Conservation (phyloP, 2,113 vertebrate genomes). For the Monarcha castaneiventris region DNA sequence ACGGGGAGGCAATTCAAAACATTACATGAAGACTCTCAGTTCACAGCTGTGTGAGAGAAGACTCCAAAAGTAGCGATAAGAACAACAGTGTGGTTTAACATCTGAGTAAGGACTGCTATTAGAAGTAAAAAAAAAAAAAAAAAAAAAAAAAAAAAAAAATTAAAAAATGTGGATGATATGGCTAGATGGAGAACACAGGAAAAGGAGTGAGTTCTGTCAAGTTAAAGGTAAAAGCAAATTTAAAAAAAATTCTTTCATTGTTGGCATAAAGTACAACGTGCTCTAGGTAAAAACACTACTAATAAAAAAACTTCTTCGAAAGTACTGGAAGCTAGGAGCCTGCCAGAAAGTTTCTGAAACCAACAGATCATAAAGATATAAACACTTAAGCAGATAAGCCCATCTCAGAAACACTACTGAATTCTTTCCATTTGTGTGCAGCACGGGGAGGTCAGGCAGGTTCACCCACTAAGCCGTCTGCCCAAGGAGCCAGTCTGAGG, state of each 20-base stretch:
- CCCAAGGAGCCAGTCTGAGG: not conserved
- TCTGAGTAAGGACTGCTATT: not conserved
- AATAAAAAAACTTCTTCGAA: not conserved
- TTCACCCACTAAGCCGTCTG: not conserved
- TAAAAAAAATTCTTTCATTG: not conserved
- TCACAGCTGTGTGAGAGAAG: not conserved
- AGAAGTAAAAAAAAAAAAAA: not conserved
- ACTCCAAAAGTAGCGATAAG: not conserved
- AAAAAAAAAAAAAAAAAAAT: no score
- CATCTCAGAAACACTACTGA: not conserved
- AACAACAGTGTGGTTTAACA: not conserved
- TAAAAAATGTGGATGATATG: not conserved
- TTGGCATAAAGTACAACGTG: not conserved
- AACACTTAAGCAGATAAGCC: conserved; percentile 2
- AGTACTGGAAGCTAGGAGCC: not conserved
- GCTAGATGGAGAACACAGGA: not conserved
- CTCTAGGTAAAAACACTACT: not conserved
- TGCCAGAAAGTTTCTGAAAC: conserved; percentile 6
- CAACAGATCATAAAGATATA: not conserved
- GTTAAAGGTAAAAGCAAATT: not conserved
- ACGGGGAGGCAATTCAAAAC: not conserved
- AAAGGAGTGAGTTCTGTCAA: not conserved
- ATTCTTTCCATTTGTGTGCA: conserved; percentile 40
- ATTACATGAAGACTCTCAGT: not conserved
- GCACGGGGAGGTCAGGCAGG: not conserved